Base-by-base conservation (phyloP, 1,140 invertebrate species). In the Atopsyche davidsoni region DNA sequence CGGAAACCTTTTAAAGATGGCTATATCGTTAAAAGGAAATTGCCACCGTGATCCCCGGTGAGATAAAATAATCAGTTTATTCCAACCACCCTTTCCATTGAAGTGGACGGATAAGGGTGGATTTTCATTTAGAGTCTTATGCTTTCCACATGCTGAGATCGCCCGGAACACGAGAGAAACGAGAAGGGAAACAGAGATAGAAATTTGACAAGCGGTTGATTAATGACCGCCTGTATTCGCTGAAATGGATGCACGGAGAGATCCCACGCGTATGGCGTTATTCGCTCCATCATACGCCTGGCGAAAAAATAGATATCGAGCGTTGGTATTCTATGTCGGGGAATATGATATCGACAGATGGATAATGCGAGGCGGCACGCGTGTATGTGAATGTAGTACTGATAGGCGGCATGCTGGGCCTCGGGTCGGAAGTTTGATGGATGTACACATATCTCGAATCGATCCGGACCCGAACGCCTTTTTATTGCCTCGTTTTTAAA, bases 11-110 rank as follows among this genome's bases (percentile, higher is more conserved):
- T 48, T 41, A 28, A 21, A 17, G 17, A 39, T 17, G 3, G 18
- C 13, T 36, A 48, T 48, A 41, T 48, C 38, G 46, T 40, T 40
- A 48, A 24, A 28, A 38, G 23, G 23, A 48, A 48, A 48, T 48
- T 48, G 45, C 45, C 45, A 22, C 24, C 31, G 25, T 46, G 34
- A 46, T 46, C 19, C 34, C 2, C 16, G 19, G 18, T 17, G 6
- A 39, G 35, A 47, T 39, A 25, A 45, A 45, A 34, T 34, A 34
- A 13, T 34, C 6, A 7, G 25, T 28, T 6, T 34, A 11, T 3
- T 34, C n/a, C 16, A 34, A 3, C 3, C 11, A 34, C 16, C 32
- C n/a, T 34, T 34, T 34, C 32, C 16, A 34, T 34, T 34, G 32
- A 34, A 34, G 32, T 16, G 16, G 32, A 34, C 16, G 32, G n/a